Evolutionary conservation across 2,797 vertebrate genomes (phyloP), one percentile per base, ranked within the genome.

Genomic region (Brachymystax lenok): DNA sequence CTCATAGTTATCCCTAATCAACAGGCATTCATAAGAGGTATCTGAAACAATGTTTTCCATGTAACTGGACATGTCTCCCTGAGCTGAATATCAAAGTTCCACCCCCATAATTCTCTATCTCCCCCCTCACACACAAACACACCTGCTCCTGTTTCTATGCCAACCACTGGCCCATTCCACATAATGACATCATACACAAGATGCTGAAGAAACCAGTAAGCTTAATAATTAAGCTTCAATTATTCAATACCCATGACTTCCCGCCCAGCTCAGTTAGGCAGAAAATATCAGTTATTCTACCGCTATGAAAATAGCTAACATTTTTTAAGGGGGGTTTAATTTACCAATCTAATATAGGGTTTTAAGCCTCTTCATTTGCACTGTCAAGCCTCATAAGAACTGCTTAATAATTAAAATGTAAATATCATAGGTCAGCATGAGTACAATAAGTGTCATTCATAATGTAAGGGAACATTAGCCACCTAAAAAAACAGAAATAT

Each of bases 111-210:
- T 17, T 30, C 63, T 27, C 27, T 30, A 4, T 16, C 35, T 10
- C 40, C 10, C 8, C 67, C 21, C 68, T n/a, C 66, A 68, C 28
- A 30, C 28, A 30, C 28, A 30, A 2, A 35, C 77, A 7, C 89
- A 79, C 89, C 85, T 87, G 87, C 84, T 87, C 80, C 79, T 84
- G 91, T 93, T 91, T 83, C 89, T 87, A 93, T 92, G 91, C 77
- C 91, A 83, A 91, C 90, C 73, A 80, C 79, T 83, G 69, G 66
- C 80, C 71, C 59, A 70, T 80, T 35, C 12, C n/a, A 77, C 61
- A 74, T 24, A 8, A 77, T 54, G 19, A 75, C 83, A 73, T 78
- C 54, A 67, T 10, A 76, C 40, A 71, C 21, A 21, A 27, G 59
- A 63, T 52, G 40, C 40, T 33, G 19, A 64, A 51, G 24, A 82